Base-by-base conservation (phyloP, 1,140 invertebrate species). In the Aphelinus certus region DNA sequence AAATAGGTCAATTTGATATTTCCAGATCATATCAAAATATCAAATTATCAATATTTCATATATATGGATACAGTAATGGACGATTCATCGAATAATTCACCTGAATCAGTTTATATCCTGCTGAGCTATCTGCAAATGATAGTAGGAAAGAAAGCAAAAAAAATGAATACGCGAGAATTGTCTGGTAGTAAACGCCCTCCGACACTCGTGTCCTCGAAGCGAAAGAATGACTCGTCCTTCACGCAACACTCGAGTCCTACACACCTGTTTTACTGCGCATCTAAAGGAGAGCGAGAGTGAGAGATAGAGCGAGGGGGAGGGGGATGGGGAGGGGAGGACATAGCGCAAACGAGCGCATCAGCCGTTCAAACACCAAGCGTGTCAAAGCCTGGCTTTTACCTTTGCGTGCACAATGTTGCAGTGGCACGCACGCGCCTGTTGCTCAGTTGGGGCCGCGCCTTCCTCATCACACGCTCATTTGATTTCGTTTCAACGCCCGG, bases 201-300 rank as follows among this genome's bases (percentile, higher is more conserved):
- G 26, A 26, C 26, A 26, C 26, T 26, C 26, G 26, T 26, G 26
- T 26, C 26, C 26, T 26, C 26, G 26, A 26, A 26, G 26, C 26
- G 26, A 26, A 26, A 26, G 26, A 26, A 0, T 26, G 26, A 26
- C 26, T 26, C 0, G 26, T 26, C 26, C 26, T 26, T 26, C 26
- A 26, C 26, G 26, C 26, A 26, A 0, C 26, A 0, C 0, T 26
- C 26, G 58, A 70, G 68, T 75, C 70, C 57, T 70, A 51, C 47
- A 66, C 43, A 70, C 73, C 68, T 66, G 56, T 71, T 65, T 75
- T 65, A 75, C 70, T 75, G 60, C 61, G 9, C 58, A 61, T 71
- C n/a, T 64, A 56, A 51, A 26, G 26, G 26, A 26, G 26, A 26
- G 26, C 26, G 26, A 26, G 26, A 0, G 26, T 26, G 26, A 26